These are phyloP conservation scores for Pandemis heparana DNA, from an alignment of 2,888 invertebrate genomes.

Conservation along the genomic window DNA sequence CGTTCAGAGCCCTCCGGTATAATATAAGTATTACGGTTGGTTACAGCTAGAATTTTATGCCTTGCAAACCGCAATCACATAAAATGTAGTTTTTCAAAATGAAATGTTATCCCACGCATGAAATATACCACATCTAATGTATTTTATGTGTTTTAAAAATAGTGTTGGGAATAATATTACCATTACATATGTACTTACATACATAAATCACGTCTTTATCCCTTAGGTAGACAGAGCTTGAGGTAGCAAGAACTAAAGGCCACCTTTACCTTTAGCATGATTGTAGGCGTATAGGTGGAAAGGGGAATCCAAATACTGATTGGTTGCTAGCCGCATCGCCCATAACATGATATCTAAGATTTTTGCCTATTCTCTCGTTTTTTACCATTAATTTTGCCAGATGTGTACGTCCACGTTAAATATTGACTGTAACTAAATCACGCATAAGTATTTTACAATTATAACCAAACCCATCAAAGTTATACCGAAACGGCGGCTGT, in stretches of 20 bases:
- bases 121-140: slow-evolving; percentile 14
- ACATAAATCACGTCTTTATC: too few relatives aligned
- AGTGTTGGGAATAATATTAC: not conserved
- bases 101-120: slow-evolving; percentile 12
- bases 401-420: not conserved
- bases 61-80: slow-evolving; percentile 57
- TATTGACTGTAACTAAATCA: slow-evolving; percentile 17
- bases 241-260: too few relatives aligned
- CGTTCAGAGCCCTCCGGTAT: slow-evolving; percentile 55
- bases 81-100: slow-evolving; percentile 48
- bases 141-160: not conserved
- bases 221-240: too few relatives aligned
- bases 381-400: not conserved
- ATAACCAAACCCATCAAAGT: slow-evolving; percentile 24
- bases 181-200: too few relatives aligned
- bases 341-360: too few relatives aligned
- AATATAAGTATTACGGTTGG: slow-evolving; percentile 61
- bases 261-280: too few relatives aligned
- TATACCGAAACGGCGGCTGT: slow-evolving; percentile 5
- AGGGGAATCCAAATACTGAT: too few relatives aligned
- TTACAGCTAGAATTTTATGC: slow-evolving; percentile 58
- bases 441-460: slow-evolving; percentile 8
- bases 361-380: too few relatives aligned
- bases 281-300: too few relatives aligned
- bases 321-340: too few relatives aligned